Conservation (phyloP, 1,140 invertebrate genomes). For the Neelides sp. region DNA sequence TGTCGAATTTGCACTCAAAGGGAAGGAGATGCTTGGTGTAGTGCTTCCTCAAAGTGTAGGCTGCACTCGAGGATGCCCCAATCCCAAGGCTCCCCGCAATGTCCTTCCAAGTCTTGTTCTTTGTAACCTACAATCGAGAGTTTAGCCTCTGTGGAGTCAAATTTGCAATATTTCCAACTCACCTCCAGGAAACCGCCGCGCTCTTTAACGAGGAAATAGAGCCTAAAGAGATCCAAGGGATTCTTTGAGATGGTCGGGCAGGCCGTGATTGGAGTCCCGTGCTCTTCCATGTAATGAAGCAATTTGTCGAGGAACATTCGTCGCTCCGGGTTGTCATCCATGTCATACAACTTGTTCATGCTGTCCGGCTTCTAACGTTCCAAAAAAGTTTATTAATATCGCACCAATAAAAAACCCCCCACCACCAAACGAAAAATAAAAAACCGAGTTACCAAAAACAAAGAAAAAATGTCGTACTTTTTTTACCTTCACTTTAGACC, state of each 20-base stretch:
- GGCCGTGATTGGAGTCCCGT: conserved; percentile 77
- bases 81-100: conserved; percentile 74
- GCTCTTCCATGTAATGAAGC: conserved; percentile 83
- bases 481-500: conserved; percentile 29
- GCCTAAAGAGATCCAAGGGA: conserved; percentile 89
- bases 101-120: conserved; percentile 97
- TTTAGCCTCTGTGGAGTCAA: background rate
- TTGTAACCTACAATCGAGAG: conserved; percentile 62
- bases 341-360: conserved; percentile 85
- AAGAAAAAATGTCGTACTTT: conserved; percentile 21
- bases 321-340: conserved; percentile 87
- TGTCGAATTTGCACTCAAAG: conserved; percentile 92
- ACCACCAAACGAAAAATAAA: conserved; percentile 13
- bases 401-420: conserved; percentile 1
- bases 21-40: conserved; percentile 92
- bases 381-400: conserved; percentile 1
- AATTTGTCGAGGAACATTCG: conserved; percentile 61
- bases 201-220: conserved; percentile 89
- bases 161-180: conserved; percentile 32
- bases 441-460: conserved; percentile 8
- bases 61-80: conserved; percentile 88
- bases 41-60: conserved; percentile 91
- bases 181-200: conserved; percentile 95
- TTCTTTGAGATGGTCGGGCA: conserved; percentile 97
- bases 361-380: conserved; percentile 67